Evolutionary conservation across 2,888 invertebrate species (phyloP), one percentile per base, ranked within the genome.

Genomic region (Bhutanitis thaidina): DNA sequence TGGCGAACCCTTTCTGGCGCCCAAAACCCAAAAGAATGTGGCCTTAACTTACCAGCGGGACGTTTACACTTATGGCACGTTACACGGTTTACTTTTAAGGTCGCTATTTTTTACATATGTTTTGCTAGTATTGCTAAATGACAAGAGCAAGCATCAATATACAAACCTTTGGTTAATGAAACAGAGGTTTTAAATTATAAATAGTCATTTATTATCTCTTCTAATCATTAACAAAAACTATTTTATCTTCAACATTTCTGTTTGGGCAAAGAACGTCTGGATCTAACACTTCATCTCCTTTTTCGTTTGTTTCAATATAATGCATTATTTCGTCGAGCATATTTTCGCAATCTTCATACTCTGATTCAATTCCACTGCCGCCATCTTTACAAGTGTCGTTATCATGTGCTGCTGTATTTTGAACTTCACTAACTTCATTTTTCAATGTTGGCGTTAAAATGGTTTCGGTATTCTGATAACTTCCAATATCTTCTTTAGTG

Each of bases 301-400:
- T 59, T 30, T 77, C 77, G 12, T 62, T 70, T n/a, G 58, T 70
- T 53, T 75, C 74, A 16, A 86, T 83, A 51, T 79, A 81, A 49
- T 84, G 71, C 69, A 85, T 71, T 64, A 89, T 86, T 67, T 87
- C 88, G n/a, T 80, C 74, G 0, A 86, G 66, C 80, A 89, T 83
- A 52, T 76, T 70, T 37, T 80, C 73, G 40, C 65, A 71, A 49
- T 77, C 69, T 39, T 64, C 67, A 30, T 61, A 65, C 35, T 67
- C 64, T 12, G 52, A 41, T 34, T 48, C 39, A 36, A 47, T 51
- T 12, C 56, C 50, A 45, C 53, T 55, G 16, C 41, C 49, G 15
- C n/a, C 44, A n/a, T 55, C 60, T 55, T 52, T 57, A 38, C 14
- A 14, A 20, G 44, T 52, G 45, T 53, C 51, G 16, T 38, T 44